These are phyloP conservation scores for Eledona agricola DNA, from an alignment of 2,888 invertebrate species.

Conservation along the genomic window DNA sequence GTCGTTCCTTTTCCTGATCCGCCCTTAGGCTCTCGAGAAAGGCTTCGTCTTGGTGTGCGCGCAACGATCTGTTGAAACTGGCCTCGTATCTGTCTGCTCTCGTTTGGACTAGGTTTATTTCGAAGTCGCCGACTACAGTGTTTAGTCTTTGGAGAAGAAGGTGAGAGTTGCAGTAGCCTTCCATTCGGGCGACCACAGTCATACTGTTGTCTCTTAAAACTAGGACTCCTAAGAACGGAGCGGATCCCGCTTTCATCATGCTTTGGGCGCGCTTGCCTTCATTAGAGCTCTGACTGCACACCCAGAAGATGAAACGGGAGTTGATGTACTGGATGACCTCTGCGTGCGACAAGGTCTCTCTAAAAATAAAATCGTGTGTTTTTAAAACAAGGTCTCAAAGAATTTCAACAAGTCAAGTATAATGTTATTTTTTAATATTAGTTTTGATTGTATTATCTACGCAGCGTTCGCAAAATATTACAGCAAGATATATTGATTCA, in stretches of 20 bases:
- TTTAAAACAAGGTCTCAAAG: slow-evolving; percentile 4
- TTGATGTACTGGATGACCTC: slow-evolving; percentile 84
- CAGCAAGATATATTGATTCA: too few species aligned
- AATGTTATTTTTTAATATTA: too few species aligned
- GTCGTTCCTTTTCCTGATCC: slow-evolving; percentile 93
- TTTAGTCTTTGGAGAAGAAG: slow-evolving; percentile 77
- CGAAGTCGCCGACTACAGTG: slow-evolving; percentile 84
- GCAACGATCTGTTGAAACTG: slow-evolving; percentile 83
- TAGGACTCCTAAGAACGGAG: slow-evolving; percentile 90
- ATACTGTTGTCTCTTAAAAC: slow-evolving; percentile 90
- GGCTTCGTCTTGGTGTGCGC: slow-evolving; percentile 93
- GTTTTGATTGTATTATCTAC: too few species aligned
- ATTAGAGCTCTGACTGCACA: slow-evolving; percentile 85
- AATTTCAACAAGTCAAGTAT: too few species aligned
- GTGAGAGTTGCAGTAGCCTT: slow-evolving; percentile 80
- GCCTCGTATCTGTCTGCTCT: slow-evolving; percentile 87
- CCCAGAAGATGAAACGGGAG: slow-evolving; percentile 90
- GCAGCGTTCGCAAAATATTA: too few species aligned
- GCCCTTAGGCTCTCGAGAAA: slow-evolving; percentile 90
- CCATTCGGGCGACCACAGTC: slow-evolving; percentile 88
- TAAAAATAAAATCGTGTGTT: slow-evolving; percentile 49
- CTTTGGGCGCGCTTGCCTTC: slow-evolving; percentile 94
- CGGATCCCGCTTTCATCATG: slow-evolving; percentile 81
- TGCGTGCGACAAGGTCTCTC: slow-evolving; percentile 74
- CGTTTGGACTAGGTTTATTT: slow-evolving; percentile 85